Conservation (phyloP, 2,113 vertebrate species). For the Litocranius walleri region DNA sequence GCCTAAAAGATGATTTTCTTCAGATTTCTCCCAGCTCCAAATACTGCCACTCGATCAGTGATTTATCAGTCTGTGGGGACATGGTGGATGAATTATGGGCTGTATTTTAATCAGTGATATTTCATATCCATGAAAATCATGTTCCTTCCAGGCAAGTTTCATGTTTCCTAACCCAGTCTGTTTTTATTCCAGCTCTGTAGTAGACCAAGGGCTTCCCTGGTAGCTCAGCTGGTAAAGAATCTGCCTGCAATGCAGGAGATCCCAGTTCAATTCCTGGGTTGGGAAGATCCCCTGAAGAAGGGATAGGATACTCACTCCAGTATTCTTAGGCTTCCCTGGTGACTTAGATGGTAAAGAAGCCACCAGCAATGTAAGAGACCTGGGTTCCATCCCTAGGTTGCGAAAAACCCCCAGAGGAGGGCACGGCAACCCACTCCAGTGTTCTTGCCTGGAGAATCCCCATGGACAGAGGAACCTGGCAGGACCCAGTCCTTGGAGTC, state of each 20-base stretch:
- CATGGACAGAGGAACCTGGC: not conserved
- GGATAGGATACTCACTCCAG: not conserved
- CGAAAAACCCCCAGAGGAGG: fast-evolving
- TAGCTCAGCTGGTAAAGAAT: not conserved
- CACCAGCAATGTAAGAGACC: not conserved
- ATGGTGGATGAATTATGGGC: not conserved
- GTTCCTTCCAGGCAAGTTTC: not conserved
- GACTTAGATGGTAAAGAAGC: not conserved
- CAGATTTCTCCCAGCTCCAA: not conserved
- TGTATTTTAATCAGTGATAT: not conserved
- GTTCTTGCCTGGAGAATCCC: not conserved
- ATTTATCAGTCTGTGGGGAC: not conserved
- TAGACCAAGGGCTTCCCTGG: not conserved
- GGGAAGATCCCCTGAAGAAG: not conserved
- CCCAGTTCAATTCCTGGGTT: not conserved
- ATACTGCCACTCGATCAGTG: not conserved
- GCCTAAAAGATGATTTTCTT: not conserved
- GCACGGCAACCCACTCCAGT: not conserved
- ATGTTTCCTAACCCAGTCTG: not conserved
- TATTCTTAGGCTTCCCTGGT: not conserved
- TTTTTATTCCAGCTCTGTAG: not conserved
- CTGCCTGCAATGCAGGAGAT: not conserved
- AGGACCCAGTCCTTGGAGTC: not conserved
- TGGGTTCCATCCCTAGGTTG: not conserved
- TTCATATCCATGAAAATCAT: not conserved